Evolutionary conservation across 2,797 vertebrate species (phyloP), one percentile per base, ranked within the genome.

Genomic region (Merluccius polli): DNA sequence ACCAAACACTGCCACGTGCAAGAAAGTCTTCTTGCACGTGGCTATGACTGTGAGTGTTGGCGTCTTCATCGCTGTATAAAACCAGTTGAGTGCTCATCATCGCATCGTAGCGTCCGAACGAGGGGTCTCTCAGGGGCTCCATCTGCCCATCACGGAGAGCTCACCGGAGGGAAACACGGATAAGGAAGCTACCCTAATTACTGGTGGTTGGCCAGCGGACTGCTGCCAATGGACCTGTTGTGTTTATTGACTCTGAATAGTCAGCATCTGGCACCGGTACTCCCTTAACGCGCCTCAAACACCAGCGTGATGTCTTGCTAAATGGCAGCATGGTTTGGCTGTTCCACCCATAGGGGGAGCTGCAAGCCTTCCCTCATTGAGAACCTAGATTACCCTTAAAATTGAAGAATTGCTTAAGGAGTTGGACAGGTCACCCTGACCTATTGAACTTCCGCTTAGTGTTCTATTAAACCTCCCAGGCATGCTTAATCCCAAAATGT

Each of bases 191-290:
- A 82, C 77, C 59, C 72, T 73, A 81, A 86, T 88, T 75, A 86
- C 48, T 81, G 78, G 72, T 79, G 72, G 73, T 85, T 84, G 87
- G 82, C 83, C 81, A 79, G 77, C 80, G 82, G 75, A 52, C 79
- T 48, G 38, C 75, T 80, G 79, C 75, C 75, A 77, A 73, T 59
- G 74, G 74, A 1, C 1, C 69, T 70, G 80, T 80, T 73, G 73
- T 59, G 77, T 84, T 80, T 79, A 81, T 77, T 79, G 78, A 77
- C 71, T 80, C 73, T 75, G 74, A 84, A 79, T 79, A 73, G 67
- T 71, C 73, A 63, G 77, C 44, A 83, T 87, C 86, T 88, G 87
- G 81, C 68, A 44, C 63, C n/a, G 77, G 36, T 38, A 69, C 69
- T 79, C 72, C 75, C 79, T 77, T 67, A 44, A 71, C 74, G 83